Base-by-base conservation (phyloP, 2,797 vertebrate species). In the Distichodus sexfasciatus region DNA sequence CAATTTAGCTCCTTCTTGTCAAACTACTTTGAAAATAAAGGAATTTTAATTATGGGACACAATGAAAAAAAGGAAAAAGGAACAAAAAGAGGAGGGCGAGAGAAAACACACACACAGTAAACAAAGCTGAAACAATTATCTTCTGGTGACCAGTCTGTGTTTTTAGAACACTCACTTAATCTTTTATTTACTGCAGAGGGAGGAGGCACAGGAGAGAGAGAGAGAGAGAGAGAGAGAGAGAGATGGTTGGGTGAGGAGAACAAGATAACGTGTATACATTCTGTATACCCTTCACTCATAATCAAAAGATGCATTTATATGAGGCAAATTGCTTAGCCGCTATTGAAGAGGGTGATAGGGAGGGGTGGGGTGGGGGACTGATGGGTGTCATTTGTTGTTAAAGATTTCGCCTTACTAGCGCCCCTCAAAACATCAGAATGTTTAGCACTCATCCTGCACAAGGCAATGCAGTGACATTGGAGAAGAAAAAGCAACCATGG, bases 41-140 rank as follows among this genome's bases (percentile, higher is more conserved):
- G 87, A 90, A 90, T 92, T 91, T 92, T 92, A 92, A 92, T 92
- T 90, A 92, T 71, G 86, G 85, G 85, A 51, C 89, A 90, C 88
- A 91, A 91, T 91, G 86, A 90, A 88, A 88, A 91, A 90, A 84
- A 84, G 87, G 89, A 71, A 90, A 89, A 87, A 81, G 81, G 90
- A 89, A 91, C 88, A 90, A 93, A 95, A 91, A 92, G 90, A 63
- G 51, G 53, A 47, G 35, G 62, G 41, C 58, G 41, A 54, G 61
- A 90, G 92, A 94, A 91, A 90, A 89, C 91, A 94, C 91, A 94
- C 86, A 84, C 90, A 92, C 93, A 94, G 93, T 94, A 94, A 96
- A 95, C 86, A 90, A 91, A 92, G 90, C 89, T 93, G 90, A 92
- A 92, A 92, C 93, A 93, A 94, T 94, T 96, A 95, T 97, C 94